phyloP scores from a whole-genome alignment of 2,888 invertebrate species.

The Chirona hameri region DNA sequence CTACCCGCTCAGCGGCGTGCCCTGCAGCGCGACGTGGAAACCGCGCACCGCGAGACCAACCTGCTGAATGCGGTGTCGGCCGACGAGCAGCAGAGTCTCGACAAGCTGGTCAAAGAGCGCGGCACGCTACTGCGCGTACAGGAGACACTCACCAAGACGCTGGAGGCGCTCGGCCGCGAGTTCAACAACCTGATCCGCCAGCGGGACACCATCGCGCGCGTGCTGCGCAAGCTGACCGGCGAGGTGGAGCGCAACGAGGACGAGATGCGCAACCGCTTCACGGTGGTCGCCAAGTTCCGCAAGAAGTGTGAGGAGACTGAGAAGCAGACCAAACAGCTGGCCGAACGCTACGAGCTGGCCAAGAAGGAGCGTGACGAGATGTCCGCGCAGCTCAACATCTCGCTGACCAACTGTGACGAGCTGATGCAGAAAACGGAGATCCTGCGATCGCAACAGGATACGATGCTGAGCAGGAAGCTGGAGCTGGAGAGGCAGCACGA shows the following conservation, averaged over 20 bases:
- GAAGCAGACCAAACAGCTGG: not conserved
- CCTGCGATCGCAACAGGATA: conserved; percentile 3
- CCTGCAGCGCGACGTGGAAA: not conserved
- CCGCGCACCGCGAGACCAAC: not conserved
- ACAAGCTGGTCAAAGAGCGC: not conserved
- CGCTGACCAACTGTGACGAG: conserved; percentile 9
- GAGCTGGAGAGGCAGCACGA: conserved; percentile 12
- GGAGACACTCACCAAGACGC: not conserved
- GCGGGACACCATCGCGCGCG: not conserved
- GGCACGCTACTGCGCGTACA: not conserved
- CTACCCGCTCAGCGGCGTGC: not conserved
- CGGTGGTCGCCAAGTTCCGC: not conserved
- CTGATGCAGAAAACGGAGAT: not conserved
- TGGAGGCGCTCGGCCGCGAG: not conserved
- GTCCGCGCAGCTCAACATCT: conserved; percentile 7
- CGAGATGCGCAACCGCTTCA: conserved; percentile 4
- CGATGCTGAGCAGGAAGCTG: conserved; percentile 13
- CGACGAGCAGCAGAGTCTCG: not conserved
- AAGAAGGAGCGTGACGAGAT: conserved; percentile 13
- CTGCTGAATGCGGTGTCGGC: not conserved
- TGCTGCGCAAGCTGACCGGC: not conserved
- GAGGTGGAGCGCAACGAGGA: not conserved
- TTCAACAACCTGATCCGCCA: not conserved
- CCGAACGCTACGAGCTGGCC: not conserved
- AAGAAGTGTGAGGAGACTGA: conserved; percentile 10